These are phyloP conservation scores for Lindbergichthys nudifrons DNA, from an alignment of 2,797 vertebrate genomes.

Conservation along the genomic window DNA sequence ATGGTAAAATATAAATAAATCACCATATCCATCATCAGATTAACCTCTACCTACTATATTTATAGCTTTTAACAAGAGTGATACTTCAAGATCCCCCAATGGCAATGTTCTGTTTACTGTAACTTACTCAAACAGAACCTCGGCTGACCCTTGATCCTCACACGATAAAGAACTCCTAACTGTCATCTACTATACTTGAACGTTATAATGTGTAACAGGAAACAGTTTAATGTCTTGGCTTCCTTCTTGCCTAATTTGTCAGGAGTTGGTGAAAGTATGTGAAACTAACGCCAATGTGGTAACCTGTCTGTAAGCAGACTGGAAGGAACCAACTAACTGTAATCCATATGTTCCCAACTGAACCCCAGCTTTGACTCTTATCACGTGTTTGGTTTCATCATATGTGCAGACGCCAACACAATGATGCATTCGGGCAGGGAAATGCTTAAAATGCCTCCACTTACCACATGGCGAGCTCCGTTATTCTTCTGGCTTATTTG, in stretches of 20 bases:
- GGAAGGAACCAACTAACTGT: slow-evolving; percentile 61
- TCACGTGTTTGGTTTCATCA: slow-evolving; percentile 60
- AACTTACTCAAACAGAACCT: slow-evolving; percentile 35
- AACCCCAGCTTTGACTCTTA: slow-evolving; percentile 50
- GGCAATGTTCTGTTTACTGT: slow-evolving; percentile 11
- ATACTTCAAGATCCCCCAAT: slow-evolving; percentile 23
- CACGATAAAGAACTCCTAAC: slow-evolving; percentile 25
- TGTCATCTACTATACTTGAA: slow-evolving; percentile 37
- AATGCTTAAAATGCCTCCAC: slow-evolving; percentile 62
- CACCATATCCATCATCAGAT: background rate
- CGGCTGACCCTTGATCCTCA: slow-evolving; percentile 31
- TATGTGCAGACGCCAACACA: slow-evolving; percentile 53
- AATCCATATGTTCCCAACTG: slow-evolving; percentile 67
- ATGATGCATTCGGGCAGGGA: slow-evolving; percentile 28
- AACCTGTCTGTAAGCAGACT: slow-evolving; percentile 54
- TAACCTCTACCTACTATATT: slow-evolving; percentile 11
- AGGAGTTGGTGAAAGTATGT: slow-evolving; percentile 48
- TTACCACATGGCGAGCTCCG: slow-evolving; percentile 88
- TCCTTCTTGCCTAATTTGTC: slow-evolving; percentile 30
- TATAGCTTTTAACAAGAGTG: slow-evolving; percentile 21
- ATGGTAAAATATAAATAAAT: slow-evolving; percentile 11
- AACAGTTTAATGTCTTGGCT: slow-evolving; percentile 17
- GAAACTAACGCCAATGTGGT: slow-evolving; percentile 59
- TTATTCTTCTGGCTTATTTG: slow-evolving; percentile 78
- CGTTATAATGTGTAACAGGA: slow-evolving; percentile 20